Evolutionary conservation across 1,140 invertebrate species (phyloP).

Genomic region (Leptinotarsa texana): DNA sequence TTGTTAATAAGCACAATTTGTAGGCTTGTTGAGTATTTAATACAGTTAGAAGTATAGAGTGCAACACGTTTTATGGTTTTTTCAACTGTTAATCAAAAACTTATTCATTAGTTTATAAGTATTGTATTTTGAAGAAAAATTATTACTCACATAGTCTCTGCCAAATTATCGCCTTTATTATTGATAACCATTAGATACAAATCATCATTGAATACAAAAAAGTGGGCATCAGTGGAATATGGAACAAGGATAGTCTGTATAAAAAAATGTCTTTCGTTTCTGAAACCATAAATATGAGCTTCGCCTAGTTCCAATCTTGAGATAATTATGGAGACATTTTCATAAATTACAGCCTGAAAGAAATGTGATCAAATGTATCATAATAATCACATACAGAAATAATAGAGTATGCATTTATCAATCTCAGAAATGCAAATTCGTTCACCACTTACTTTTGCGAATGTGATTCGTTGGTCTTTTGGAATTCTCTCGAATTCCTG

Average conservation of each 20-base stretch:
- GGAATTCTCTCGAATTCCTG: neutral
- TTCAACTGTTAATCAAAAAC: too few relatives aligned
- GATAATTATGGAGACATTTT: neutral
- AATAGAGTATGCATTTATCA: too few relatives aligned
- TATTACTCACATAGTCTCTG: neutral
- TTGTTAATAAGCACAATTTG: too few relatives aligned
- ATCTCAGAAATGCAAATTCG: too few relatives aligned
- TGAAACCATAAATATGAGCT: slow-evolving; percentile 5
- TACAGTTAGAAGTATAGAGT: too few relatives aligned
- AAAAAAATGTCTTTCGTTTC: too few relatives aligned
- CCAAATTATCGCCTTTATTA: slow-evolving; percentile 13
- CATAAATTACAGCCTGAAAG: neutral
- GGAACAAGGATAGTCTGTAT: slow-evolving; percentile 4
- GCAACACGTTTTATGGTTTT: too few relatives aligned
- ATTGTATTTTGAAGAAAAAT: slow-evolving; percentile 1
- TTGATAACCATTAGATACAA: neutral
- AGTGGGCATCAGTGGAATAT: slow-evolving; percentile 13
- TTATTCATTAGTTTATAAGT: neutral
- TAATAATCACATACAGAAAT: too few relatives aligned
- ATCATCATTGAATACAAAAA: slow-evolving; percentile 7
- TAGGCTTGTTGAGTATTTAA: too few relatives aligned
- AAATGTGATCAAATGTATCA: too few relatives aligned
- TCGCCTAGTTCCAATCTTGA: slow-evolving; percentile 9
- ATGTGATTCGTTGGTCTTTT: neutral
- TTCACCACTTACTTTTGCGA: neutral